A percentile compares a stretch with the other conserved stretches of the same genome.
Evolutionary conservation across 2,888 invertebrate species (phyloP).

Genomic region (Nasonovia ribisnigri): DNA sequence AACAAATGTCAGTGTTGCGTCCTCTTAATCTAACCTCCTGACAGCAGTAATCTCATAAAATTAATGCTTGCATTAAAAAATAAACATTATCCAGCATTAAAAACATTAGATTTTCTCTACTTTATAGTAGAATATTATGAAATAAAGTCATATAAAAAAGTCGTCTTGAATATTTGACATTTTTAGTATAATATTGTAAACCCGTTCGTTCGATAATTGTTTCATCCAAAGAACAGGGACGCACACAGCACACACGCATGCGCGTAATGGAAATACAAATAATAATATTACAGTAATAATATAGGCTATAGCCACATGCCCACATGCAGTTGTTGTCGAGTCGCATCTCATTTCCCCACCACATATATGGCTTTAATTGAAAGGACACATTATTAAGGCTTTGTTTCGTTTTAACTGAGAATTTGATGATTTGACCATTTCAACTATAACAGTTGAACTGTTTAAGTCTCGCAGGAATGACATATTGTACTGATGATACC

Average conservation of each 20-base stretch:
- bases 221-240: background rate
- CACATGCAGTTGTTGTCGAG: background rate
- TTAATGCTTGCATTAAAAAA: background rate
- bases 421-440: slow-evolving; percentile 20
- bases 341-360: background rate
- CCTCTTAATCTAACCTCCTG: background rate
- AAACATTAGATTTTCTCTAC: background rate
- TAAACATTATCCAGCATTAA: background rate
- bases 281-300: slow-evolving; percentile 6
- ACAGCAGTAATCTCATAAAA: background rate
- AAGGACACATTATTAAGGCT: slow-evolving; percentile 45
- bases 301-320: background rate
- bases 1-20: too few species aligned
- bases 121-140: background rate
- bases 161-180: background rate
- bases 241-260: background rate
- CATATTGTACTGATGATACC: slow-evolving; percentile 4
- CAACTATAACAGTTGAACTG: background rate
- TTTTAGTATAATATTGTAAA: background rate
- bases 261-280: slow-evolving; percentile 6
- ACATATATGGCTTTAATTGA: slow-evolving; percentile 51
- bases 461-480: background rate
- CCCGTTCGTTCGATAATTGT: background rate
- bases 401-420: slow-evolving; percentile 31
- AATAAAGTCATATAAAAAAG: background rate